A percentile compares a stretch with the other conserved stretches of the same genome.
Evolutionary conservation across 2,113 vertebrate species (phyloP).

Genomic region (Prionailurus bengalensis): DNA sequence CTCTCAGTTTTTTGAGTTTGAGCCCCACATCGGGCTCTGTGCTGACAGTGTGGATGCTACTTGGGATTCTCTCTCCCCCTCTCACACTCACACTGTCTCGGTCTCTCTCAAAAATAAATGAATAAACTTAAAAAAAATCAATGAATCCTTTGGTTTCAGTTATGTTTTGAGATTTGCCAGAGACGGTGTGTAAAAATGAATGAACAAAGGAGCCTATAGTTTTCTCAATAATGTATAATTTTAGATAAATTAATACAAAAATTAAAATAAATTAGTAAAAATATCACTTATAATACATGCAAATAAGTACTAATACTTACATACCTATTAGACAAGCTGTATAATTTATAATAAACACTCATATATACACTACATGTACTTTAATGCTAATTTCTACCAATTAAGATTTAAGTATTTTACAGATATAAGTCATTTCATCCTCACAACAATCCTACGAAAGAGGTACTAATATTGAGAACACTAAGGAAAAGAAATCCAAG

Average conservation of each 20-base stretch:
- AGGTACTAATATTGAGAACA: neutral
- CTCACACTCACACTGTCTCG: too few species aligned
- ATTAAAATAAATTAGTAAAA: neutral
- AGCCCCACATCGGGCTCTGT: too few species aligned
- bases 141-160: neutral
- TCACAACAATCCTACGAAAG: neutral
- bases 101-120: too few species aligned
- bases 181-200: neutral
- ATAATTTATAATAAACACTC: neutral
- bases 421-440: neutral
- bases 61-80: too few species aligned
- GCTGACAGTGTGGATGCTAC: too few species aligned
- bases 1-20: too few species aligned
- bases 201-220: neutral
- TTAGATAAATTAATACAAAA: neutral
- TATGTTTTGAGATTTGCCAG: neutral
- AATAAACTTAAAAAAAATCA: neutral
- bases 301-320: neutral
- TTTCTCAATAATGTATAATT: neutral
- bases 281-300: neutral
- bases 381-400: neutral
- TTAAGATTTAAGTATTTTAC: neutral
- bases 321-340: neutral
- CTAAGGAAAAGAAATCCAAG: neutral
- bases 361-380: neutral